Conservation (phyloP, 2,113 vertebrate genomes). For the Excalfactoria chinensis region DNA sequence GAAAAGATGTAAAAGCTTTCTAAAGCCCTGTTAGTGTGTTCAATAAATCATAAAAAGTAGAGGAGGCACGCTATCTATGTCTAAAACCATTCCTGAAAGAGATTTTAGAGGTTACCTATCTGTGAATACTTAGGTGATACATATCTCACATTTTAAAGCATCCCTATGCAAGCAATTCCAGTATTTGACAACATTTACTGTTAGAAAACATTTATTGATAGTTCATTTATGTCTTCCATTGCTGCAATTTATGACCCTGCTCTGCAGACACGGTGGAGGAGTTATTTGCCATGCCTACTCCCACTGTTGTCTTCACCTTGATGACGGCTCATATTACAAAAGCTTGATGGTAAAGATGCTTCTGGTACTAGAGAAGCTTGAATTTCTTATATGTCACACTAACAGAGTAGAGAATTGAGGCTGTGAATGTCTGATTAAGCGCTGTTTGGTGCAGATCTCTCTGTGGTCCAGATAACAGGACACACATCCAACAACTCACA, state of each 20-base stretch:
- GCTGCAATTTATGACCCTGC: neutral
- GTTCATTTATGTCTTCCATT: neutral
- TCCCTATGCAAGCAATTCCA: neutral
- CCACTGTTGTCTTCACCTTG: neutral
- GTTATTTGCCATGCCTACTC: neutral
- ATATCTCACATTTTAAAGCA: neutral
- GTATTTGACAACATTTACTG: neutral
- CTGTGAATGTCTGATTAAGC: neutral
- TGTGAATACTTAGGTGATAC: neutral
- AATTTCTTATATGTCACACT: accelerated
- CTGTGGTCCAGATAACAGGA: neutral
- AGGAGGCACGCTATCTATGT: neutral
- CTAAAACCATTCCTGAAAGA: neutral
- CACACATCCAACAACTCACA: neutral
- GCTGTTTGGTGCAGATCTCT: neutral
- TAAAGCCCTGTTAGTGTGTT: neutral
- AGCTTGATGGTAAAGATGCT: neutral
- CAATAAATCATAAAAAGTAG: neutral
- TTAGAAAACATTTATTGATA: neutral
- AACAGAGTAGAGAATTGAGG: neutral
- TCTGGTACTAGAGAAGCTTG: neutral
- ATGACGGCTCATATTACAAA: neutral
- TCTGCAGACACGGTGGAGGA: neutral
- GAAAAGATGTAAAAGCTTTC: neutral
- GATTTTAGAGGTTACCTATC: neutral